These are phyloP conservation scores for Campaea margaritaria DNA, from an alignment of 2,888 invertebrate species.

Conservation along the genomic window DNA sequence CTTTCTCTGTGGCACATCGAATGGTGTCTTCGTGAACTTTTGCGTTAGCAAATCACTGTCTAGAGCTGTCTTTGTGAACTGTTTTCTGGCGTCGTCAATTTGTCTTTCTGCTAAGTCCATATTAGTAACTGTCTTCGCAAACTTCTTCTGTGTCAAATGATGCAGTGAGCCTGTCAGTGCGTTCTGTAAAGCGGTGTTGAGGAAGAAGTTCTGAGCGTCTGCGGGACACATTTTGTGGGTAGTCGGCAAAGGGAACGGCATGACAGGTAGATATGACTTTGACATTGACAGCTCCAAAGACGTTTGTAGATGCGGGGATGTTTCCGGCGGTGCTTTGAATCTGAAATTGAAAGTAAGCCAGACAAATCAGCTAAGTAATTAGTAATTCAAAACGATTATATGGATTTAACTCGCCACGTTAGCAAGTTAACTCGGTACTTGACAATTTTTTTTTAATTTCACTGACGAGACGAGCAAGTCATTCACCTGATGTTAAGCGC, in stretches of 20 bases:
- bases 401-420: no score
- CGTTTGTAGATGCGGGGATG: slow-evolving; percentile 42
- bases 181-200: slow-evolving; percentile 73
- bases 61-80: background rate
- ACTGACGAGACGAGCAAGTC: no score
- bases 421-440: no score
- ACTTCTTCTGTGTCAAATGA: slow-evolving; percentile 51
- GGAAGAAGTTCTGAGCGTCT: slow-evolving; percentile 64
- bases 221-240: slow-evolving; percentile 50
- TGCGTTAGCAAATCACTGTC: background rate
- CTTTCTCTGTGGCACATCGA: slow-evolving; percentile 7
- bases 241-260: slow-evolving; percentile 56
- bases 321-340: slow-evolving; percentile 53
- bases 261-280: slow-evolving; percentile 50
- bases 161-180: slow-evolving; percentile 64
- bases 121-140: slow-evolving; percentile 28
- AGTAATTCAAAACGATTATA: no score
- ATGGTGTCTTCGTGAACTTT: background rate
- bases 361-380: no score
- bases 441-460: no score
- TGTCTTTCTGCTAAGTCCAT: background rate
- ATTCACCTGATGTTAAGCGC: no score
- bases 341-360: slow-evolving; percentile 64
- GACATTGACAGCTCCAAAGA: slow-evolving; percentile 47
- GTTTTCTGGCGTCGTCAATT: background rate